phyloP scores from a whole-genome alignment of 2,797 vertebrate genomes.

The Centroberyx gerrardi region DNA sequence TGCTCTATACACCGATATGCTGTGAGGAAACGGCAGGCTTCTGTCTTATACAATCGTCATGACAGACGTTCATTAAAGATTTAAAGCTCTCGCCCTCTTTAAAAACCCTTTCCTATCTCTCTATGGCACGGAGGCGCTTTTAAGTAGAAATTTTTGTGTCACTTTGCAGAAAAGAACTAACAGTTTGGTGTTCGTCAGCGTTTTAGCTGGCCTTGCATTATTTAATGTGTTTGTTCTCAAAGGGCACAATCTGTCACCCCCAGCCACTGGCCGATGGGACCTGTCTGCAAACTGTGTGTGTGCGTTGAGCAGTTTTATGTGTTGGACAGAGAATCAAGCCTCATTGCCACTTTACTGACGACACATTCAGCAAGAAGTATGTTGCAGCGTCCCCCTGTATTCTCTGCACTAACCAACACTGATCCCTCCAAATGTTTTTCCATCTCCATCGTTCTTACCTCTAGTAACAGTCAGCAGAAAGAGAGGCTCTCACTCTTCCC shows the following conservation, averaged over 20 bases:
- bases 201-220: slow-evolving; percentile 64
- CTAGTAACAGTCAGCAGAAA: neutral
- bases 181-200: slow-evolving; percentile 32
- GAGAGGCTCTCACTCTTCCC: neutral
- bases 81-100: slow-evolving; percentile 21
- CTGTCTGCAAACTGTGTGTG: neutral
- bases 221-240: slow-evolving; percentile 58
- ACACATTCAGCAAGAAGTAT: neutral
- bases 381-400: neutral
- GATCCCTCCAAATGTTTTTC: neutral
- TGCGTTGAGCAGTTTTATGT: neutral
- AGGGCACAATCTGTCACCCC: slow-evolving; percentile 35
- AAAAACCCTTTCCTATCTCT: slow-evolving; percentile 12
- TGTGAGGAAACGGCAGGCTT: slow-evolving; percentile 10
- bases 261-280: neutral
- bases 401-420: neutral
- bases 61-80: slow-evolving; percentile 60
- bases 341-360: neutral
- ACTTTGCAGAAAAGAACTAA: slow-evolving; percentile 35
- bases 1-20: neutral
- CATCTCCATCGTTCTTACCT: neutral
- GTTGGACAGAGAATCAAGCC: neutral
- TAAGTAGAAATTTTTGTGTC: slow-evolving; percentile 39
- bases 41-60: slow-evolving; percentile 17
- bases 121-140: slow-evolving; percentile 8